Evolutionary conservation across 1,140 invertebrate species (phyloP).

Genomic region (Holcopasites calliopsidis): DNA sequence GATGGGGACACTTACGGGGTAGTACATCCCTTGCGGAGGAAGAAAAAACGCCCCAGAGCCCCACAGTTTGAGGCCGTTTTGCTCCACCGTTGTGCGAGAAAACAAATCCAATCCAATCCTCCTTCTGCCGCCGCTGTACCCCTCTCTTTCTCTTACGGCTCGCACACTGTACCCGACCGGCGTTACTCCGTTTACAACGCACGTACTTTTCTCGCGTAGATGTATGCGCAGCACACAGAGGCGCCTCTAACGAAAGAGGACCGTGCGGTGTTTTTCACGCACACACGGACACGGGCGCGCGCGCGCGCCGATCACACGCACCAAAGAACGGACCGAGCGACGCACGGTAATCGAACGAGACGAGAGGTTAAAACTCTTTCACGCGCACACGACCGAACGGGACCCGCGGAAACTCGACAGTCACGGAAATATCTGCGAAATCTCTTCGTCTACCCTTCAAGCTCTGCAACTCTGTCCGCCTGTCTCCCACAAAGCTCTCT

Average conservation of each 20-base stretch:
- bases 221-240: constrained; percentile 18
- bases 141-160: constrained; percentile 32
- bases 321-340: constrained; percentile 39
- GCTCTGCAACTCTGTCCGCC: not conserved
- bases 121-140: constrained; percentile 47
- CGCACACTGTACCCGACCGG: constrained; percentile 43
- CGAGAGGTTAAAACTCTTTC: constrained; percentile 24
- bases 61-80: constrained; percentile 95
- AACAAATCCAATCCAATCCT: constrained; percentile 65
- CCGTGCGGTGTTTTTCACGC: constrained; percentile 36
- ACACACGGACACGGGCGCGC: constrained; percentile 33
- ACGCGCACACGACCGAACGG: constrained; percentile 33
- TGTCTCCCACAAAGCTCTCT: constrained; percentile 4
- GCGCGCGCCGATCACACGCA: constrained; percentile 43
- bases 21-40: constrained; percentile 95
- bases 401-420: constrained; percentile 17
- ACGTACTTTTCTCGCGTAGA: constrained; percentile 30
- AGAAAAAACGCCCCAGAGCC: constrained; percentile 94
- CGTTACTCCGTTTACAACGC: constrained; percentile 27
- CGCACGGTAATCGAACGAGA: constrained; percentile 47
- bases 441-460: not conserved
- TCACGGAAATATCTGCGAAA: constrained; percentile 23
- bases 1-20: constrained; percentile 91
- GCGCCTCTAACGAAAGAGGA: not conserved
- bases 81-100: constrained; percentile 76